Conservation (phyloP, 1,140 invertebrate species). For the Ylistrum balloti region DNA sequence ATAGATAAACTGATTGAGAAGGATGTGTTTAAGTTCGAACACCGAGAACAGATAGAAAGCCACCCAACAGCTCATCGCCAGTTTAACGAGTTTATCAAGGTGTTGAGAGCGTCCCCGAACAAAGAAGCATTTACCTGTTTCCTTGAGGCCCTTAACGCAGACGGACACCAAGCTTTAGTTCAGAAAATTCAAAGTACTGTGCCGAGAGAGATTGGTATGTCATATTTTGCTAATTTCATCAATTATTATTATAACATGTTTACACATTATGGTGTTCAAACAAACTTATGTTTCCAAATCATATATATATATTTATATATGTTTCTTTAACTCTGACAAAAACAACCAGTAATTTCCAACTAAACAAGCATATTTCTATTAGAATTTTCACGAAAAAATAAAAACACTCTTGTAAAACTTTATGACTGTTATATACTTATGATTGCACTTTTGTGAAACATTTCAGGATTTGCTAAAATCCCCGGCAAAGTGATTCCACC, state of each 20-base stretch:
- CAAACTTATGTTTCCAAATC: too few species aligned
- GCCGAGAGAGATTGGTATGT: neutral
- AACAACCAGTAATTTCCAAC: too few species aligned
- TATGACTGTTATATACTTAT: too few species aligned
- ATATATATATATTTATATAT: too few species aligned
- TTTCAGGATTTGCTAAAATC: constrained; percentile 1
- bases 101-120: neutral
- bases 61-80: neutral
- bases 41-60: neutral
- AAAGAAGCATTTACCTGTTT: neutral
- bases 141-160: neutral
- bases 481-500: neutral
- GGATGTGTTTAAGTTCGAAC: constrained; percentile 10
- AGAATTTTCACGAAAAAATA: too few species aligned
- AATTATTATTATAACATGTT: too few species aligned
- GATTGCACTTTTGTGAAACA: too few species aligned
- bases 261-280: too few species aligned
- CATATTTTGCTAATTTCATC: too few species aligned
- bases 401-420: too few species aligned
- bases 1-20: constrained; percentile 5
- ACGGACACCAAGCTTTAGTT: neutral
- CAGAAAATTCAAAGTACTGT: constrained; percentile 22
- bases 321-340: too few species aligned
- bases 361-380: too few species aligned
- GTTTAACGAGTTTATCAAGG: constrained; percentile 3